Evolutionary conservation across 23 tunicate species (phyloP).

Genomic region (Corella eumyota): DNA sequence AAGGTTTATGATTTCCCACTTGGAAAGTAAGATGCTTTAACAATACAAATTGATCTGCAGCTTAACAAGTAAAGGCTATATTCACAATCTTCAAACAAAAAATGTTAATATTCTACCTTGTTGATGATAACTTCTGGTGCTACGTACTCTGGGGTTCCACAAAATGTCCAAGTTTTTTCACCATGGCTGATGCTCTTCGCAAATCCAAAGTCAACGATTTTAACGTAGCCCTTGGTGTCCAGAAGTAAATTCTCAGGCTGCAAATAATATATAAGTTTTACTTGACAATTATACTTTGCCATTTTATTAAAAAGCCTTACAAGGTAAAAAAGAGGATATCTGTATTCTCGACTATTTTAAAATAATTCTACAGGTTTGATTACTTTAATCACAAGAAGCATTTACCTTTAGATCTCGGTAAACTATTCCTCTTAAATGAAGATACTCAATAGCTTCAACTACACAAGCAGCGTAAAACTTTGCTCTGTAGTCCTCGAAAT

Average conservation of each 20-base stretch:
- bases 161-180: slow-evolving; percentile 95
- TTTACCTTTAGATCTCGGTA: slow-evolving; percentile 79
- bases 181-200: slow-evolving; percentile 77
- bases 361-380: no score
- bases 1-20: no score
- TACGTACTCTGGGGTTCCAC: slow-evolving; percentile 98
- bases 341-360: no score
- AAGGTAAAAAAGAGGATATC: no score
- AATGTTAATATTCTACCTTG: slow-evolving; percentile 18
- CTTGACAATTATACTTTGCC: slow-evolving; percentile 6
- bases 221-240: slow-evolving; percentile 81
- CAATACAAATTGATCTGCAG: no score
- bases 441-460: slow-evolving; percentile 88
- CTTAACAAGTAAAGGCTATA: no score
- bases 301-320: no score
- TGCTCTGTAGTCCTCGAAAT: slow-evolving; percentile 60
- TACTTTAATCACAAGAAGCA: no score
- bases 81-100: no score
- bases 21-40: no score
- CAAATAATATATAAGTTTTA: no score
- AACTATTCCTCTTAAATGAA: slow-evolving; percentile 57
- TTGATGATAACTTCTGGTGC: slow-evolving; percentile 93
- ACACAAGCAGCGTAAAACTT: slow-evolving; percentile 92
- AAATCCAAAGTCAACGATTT: slow-evolving; percentile 92
- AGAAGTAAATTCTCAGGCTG: slow-evolving; percentile 92